phyloP scores from a whole-genome alignment of 1,140 invertebrate species.

The Euwallacea similis region DNA sequence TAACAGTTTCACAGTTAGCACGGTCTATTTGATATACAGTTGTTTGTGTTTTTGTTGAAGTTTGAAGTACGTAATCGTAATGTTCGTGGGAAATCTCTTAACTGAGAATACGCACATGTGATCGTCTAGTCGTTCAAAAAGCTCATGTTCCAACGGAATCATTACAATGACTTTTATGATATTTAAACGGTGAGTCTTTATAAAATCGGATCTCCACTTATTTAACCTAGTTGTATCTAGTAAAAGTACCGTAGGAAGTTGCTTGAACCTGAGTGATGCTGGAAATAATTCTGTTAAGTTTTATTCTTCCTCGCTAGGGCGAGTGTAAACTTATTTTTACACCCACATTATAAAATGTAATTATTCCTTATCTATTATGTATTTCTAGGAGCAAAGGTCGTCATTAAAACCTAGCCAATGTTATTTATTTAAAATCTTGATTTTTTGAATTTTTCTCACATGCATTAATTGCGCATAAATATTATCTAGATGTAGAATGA shows the following conservation, averaged over 20 bases:
- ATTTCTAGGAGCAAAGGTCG: too few relatives aligned
- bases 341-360: too few relatives aligned
- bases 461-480: too few relatives aligned
- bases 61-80: conserved; percentile 16
- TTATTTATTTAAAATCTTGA: too few relatives aligned
- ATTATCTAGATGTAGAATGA: too few relatives aligned
- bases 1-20: neutral
- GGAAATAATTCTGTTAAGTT: neutral
- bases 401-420: too few relatives aligned
- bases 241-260: conserved; percentile 4
- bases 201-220: neutral
- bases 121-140: conserved; percentile 11
- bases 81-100: neutral
- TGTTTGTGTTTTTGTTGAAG: conserved; percentile 31
- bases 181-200: conserved; percentile 18
- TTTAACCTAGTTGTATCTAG: conserved; percentile 9
- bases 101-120: conserved; percentile 23
- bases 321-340: too few relatives aligned
- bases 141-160: conserved; percentile 19
- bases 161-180: conserved; percentile 31
- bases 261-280: conserved; percentile 13
- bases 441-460: too few relatives aligned
- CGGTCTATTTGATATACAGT: conserved; percentile 16
- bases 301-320: too few relatives aligned
- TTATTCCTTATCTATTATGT: too few relatives aligned